Base-by-base conservation (phyloP, 2,797 vertebrate genomes). In the Peromyscus melanophrys region DNA sequence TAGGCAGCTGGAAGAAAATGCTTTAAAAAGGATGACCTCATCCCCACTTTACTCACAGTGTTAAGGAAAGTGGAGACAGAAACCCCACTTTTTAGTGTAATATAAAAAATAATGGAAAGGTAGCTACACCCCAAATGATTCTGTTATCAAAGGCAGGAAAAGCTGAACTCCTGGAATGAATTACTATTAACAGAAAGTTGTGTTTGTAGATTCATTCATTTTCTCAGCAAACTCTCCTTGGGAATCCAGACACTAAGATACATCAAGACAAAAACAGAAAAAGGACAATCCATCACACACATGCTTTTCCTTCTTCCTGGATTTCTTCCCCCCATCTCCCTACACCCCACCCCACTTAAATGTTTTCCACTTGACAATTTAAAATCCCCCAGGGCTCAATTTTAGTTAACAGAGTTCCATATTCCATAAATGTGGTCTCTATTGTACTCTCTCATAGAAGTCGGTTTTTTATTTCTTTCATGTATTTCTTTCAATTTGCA, bases 381-480 rank as follows among this genome's bases (percentile, higher is more conserved):
- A 27, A 94, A 92, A 49, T 52, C 57, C 19, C 46, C 94, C 40
- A 46, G 16, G 46, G 17, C 1, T 95, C 27, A 23, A 4, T 46
- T 92, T 89, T 75, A 82, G 90, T 75, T 91, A 67, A 82, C 3
- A 57, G 37, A 55, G 7, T 40, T 16, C 29, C 14, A 91, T 78
- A 49, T 37, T 93, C 25, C 11, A 10, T 52, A 92, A 89, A 89
- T 76, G n/a, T 43, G 19, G 0, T 59, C 49, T 81, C 10, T 65
- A 21, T 87, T 57, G 19, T 61, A 55, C 52, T 67, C 12, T 83
- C 1, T 65, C 17, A 52, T 9, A 85, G 6, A 90, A 43, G 1
- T 6, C 27, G 76, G 46, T 6, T 80, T 71, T 89, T 92, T 92
- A 85, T 85, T 46, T 69, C 55, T 92, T 67, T 21, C 83, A 85